These are phyloP conservation scores for Remorina albescens DNA, from an alignment of 2,797 vertebrate genomes.

Conservation along the genomic window DNA sequence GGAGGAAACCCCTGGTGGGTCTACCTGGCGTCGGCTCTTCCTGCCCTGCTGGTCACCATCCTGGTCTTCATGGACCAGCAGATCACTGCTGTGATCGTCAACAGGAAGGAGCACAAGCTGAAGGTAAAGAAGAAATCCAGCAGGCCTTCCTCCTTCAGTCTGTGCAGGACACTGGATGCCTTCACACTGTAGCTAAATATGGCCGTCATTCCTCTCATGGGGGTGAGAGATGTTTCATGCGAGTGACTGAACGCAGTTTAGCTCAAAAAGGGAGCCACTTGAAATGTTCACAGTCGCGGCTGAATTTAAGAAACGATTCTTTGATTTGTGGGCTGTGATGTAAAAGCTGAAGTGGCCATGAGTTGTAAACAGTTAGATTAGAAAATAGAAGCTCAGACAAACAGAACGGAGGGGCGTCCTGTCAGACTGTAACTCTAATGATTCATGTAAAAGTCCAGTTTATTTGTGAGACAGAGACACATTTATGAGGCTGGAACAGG, in stretches of 20 bases:
- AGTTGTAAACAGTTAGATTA: no score
- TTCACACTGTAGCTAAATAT: slow-evolving; percentile 60
- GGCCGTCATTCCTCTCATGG: slow-evolving; percentile 53
- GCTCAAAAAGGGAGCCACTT: slow-evolving; percentile 26
- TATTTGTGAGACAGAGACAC: not conserved
- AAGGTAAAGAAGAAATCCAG: slow-evolving; percentile 83
- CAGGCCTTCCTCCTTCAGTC: not conserved
- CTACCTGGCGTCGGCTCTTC: slow-evolving; percentile 91
- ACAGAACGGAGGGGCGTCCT: no score
- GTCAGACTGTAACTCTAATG: no score
- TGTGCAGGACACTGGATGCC: slow-evolving; percentile 31
- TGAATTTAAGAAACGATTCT: not conserved
- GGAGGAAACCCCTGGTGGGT: slow-evolving; percentile 99
- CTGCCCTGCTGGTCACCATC: slow-evolving; percentile 96
- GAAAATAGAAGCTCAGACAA: no score
- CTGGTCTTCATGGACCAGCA: slow-evolving; percentile 99
- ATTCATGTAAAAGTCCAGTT: not conserved
- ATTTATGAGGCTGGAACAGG: not conserved
- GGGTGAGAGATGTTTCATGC: slow-evolving; percentile 67
- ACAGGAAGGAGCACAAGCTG: slow-evolving; percentile 97
- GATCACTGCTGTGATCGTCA: slow-evolving; percentile 97
- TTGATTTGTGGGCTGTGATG: not conserved
- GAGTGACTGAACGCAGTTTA: slow-evolving; percentile 33
- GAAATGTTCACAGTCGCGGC: slow-evolving; percentile 28
- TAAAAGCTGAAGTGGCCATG: no score